These are phyloP conservation scores for Caenorhabditis sp. DNA, from an alignment of 2,888 invertebrate species.

Conservation along the genomic window DNA sequence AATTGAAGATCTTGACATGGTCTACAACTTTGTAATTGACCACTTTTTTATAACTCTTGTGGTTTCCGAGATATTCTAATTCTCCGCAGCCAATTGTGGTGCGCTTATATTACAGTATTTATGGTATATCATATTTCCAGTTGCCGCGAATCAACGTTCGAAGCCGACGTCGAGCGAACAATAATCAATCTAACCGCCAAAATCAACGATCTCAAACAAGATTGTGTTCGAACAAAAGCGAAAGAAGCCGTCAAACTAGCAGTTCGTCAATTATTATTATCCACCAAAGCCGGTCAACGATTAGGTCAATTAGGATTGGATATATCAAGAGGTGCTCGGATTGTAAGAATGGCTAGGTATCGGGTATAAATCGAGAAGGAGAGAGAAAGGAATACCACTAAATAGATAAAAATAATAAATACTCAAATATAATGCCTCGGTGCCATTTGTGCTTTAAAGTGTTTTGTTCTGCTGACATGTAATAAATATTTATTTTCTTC, in stretches of 20 bases:
- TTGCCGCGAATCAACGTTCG: conserved; percentile 55
- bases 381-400: not conserved
- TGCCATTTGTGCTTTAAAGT: not conserved
- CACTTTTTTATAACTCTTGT: too few relatives aligned
- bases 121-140: too few relatives aligned
- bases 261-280: conserved; percentile 30
- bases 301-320: conserved; percentile 41
- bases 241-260: conserved; percentile 49
- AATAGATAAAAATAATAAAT: not conserved
- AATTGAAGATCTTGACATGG: too few relatives aligned
- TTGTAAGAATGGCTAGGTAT: conserved; percentile 38
- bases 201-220: conserved; percentile 56
- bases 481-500: too few relatives aligned
- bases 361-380: conserved; percentile 12
- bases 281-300: conserved; percentile 19
- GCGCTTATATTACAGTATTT: too few relatives aligned
- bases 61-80: too few relatives aligned
- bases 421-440: not conserved
- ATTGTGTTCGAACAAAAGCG: conserved; percentile 47
- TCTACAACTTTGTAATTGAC: too few relatives aligned
- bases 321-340: conserved; percentile 43
- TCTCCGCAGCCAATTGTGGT: too few relatives aligned
- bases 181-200: conserved; percentile 53
- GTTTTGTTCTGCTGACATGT: too few relatives aligned
- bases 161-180: conserved; percentile 45